A percentile compares a stretch with the other conserved stretches of the same genome.
phyloP scores from a whole-genome alignment of 1,140 invertebrate genomes.

The Zaprionus ghesquierei region DNA sequence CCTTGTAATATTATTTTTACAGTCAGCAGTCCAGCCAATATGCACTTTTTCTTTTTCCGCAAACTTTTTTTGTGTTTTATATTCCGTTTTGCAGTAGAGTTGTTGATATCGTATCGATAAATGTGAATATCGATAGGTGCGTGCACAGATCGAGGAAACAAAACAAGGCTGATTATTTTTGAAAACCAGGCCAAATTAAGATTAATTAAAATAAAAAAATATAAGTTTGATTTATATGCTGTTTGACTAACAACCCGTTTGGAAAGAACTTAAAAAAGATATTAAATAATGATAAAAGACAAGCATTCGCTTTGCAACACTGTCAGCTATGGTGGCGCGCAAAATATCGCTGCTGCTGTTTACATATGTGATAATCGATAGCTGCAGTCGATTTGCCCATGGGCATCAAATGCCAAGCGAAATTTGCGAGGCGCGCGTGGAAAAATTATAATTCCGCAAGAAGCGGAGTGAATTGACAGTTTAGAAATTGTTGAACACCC shows the following conservation, averaged over 20 bases:
- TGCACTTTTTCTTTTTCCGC: constrained; percentile 75
- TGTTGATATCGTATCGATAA: constrained; percentile 35
- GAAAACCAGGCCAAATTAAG: neutral
- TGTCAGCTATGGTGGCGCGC: constrained; percentile 9
- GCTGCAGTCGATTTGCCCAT: constrained; percentile 23
- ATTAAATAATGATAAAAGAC: neutral
- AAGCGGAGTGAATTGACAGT: constrained; percentile 17
- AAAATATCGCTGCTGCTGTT: constrained; percentile 35
- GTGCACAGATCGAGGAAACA: constrained; percentile 14
- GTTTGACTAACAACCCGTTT: neutral
- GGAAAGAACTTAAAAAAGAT: neutral
- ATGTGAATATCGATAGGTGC: constrained; percentile 23
- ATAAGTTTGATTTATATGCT: neutral
- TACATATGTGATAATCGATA: constrained; percentile 35
- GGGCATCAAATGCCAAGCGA: constrained; percentile 48
- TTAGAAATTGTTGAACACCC: constrained; percentile 4
- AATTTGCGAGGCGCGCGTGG: constrained; percentile 60
- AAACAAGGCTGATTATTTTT: neutral
- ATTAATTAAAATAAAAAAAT: neutral
- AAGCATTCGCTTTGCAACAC: neutral
- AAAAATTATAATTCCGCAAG: constrained; percentile 38
- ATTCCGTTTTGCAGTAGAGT: constrained; percentile 57
- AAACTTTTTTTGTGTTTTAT: constrained; percentile 69
- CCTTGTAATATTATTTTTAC: constrained; percentile 48
- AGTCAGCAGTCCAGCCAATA: constrained; percentile 35